A percentile compares a stretch with the other conserved stretches of the same genome.
These are phyloP conservation scores for Drosophila prostipennis DNA, from an alignment of 2,888 invertebrate genomes.

Conservation along the genomic window DNA sequence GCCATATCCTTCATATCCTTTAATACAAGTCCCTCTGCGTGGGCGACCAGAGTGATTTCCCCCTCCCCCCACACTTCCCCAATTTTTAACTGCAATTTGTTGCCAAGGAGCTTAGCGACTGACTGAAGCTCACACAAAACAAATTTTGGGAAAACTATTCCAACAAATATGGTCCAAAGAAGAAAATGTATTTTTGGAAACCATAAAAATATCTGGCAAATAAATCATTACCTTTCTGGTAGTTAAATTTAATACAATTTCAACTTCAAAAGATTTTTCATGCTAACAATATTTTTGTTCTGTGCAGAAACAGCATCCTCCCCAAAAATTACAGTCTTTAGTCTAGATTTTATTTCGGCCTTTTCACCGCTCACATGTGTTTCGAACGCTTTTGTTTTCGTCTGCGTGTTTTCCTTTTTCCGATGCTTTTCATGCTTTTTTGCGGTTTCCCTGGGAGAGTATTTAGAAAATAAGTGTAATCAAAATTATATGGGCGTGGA, in stretches of 20 bases:
- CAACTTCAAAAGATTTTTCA: too few species aligned
- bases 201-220: neutral
- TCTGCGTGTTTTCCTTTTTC: conserved; percentile 30
- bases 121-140: neutral
- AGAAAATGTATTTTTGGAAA: neutral
- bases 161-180: too few species aligned
- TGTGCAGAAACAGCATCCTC: neutral
- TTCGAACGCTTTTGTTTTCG: conserved; percentile 34
- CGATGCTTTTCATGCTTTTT: conserved; percentile 38
- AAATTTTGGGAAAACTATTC: neutral
- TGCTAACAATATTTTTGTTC: neutral
- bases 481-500: conserved; percentile 77
- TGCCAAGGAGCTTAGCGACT: conserved; percentile 64
- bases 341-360: conserved; percentile 61
- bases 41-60: conserved; percentile 56
- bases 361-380: conserved; percentile 41
- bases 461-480: conserved; percentile 79
- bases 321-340: conserved; percentile 26
- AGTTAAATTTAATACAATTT: too few species aligned
- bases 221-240: too few species aligned
- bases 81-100: conserved; percentile 74
- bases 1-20: conserved; percentile 70
- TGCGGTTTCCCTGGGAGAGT: conserved; percentile 57
- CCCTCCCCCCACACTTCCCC: conserved; percentile 31
- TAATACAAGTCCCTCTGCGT: conserved; percentile 57